A percentile compares a stretch with the other conserved stretches of the same genome.
Conservation (phyloP, 2,888 invertebrate genomes). For the Melanostoma mellinum region DNA sequence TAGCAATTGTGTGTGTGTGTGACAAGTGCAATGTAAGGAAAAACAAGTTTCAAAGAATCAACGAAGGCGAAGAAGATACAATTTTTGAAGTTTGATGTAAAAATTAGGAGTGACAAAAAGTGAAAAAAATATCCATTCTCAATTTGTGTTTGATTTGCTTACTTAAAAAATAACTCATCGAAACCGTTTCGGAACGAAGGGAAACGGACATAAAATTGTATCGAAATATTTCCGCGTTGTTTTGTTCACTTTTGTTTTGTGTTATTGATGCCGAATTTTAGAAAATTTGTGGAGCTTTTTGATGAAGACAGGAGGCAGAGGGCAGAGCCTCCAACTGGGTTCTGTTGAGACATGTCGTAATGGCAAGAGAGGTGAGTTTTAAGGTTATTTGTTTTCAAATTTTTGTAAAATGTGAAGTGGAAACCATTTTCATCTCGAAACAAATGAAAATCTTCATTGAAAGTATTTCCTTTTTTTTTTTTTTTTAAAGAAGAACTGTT, state of each 20-base stretch:
- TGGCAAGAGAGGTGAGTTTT: slow-evolving; percentile 82
- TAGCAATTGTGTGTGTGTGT: slow-evolving; percentile 40
- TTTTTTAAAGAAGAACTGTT: background rate
- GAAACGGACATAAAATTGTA: background rate
- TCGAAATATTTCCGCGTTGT: slow-evolving; percentile 2
- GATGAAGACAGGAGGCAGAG: slow-evolving; percentile 79
- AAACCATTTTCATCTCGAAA: background rate
- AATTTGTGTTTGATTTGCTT: background rate
- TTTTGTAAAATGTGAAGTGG: background rate
- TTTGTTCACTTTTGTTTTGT: slow-evolving; percentile 13
- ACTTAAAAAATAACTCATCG: slow-evolving; percentile 7
- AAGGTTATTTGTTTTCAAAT: slow-evolving; percentile 4
- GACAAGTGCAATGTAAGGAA: slow-evolving; percentile 56
- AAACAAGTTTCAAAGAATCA: slow-evolving; percentile 24
- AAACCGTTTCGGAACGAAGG: background rate
- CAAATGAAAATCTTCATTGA: too few relatives aligned
- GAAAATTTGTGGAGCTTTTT: slow-evolving; percentile 75
- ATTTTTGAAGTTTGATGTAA: slow-evolving; percentile 9
- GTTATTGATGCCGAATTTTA: slow-evolving; percentile 74
- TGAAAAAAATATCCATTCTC: slow-evolving; percentile 6
- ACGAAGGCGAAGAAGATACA: slow-evolving; percentile 29
- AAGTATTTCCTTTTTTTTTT: too few relatives aligned
- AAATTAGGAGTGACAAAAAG: background rate
- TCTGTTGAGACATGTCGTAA: slow-evolving; percentile 83
- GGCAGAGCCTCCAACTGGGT: slow-evolving; percentile 81